Percentiles rank a stretch among this genome's conserved stretches.
phyloP scores from a whole-genome alignment of 2,888 invertebrate species.

The Schrankia costaestrigalis region DNA sequence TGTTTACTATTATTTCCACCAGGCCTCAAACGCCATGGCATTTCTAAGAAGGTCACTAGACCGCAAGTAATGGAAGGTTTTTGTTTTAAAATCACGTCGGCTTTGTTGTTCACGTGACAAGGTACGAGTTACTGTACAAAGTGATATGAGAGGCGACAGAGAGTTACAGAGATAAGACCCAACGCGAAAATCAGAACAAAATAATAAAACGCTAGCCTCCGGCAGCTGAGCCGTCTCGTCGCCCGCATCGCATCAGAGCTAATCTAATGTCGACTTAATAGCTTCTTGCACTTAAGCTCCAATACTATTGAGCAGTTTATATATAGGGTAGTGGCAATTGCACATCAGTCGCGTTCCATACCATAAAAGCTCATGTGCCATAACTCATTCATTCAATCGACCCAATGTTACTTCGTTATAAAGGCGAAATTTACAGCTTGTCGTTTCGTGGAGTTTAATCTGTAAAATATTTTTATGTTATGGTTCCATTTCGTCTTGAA shows the following conservation, averaged over 20 bases:
- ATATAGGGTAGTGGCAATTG: slow-evolving; percentile 39
- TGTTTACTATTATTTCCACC: too few relatives aligned
- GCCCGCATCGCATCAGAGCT: too few relatives aligned
- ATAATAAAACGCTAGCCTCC: slow-evolving; percentile 51
- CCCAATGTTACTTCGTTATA: slow-evolving; percentile 23
- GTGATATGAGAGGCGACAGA: slow-evolving; percentile 43
- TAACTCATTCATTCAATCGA: slow-evolving; percentile 25
- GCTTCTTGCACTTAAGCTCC: slow-evolving; percentile 40
- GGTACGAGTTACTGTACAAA: slow-evolving; percentile 37
- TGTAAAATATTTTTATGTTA: too few relatives aligned
- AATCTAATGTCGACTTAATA: slow-evolving; percentile 51
- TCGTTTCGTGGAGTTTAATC: slow-evolving; percentile 1
- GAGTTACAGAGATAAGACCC: slow-evolving; percentile 61
- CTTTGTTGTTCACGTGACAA: too few relatives aligned
- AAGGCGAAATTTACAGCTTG: slow-evolving; percentile 6
- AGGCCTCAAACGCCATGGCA: too few relatives aligned
- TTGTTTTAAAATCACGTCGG: too few relatives aligned
- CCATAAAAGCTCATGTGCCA: slow-evolving; percentile 38
- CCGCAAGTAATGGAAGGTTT: too few relatives aligned
- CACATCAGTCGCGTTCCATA: slow-evolving; percentile 26
- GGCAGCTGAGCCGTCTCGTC: slow-evolving; percentile 28
- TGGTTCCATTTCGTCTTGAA: too few relatives aligned
- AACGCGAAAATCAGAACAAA: slow-evolving; percentile 56
- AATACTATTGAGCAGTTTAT: slow-evolving; percentile 37
- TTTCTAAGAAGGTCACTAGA: too few relatives aligned